A percentile compares a stretch with the other conserved stretches of the same genome.
These are phyloP conservation scores for Protonibea diacanthus DNA, from an alignment of 2,797 vertebrate species.

Conservation along the genomic window DNA sequence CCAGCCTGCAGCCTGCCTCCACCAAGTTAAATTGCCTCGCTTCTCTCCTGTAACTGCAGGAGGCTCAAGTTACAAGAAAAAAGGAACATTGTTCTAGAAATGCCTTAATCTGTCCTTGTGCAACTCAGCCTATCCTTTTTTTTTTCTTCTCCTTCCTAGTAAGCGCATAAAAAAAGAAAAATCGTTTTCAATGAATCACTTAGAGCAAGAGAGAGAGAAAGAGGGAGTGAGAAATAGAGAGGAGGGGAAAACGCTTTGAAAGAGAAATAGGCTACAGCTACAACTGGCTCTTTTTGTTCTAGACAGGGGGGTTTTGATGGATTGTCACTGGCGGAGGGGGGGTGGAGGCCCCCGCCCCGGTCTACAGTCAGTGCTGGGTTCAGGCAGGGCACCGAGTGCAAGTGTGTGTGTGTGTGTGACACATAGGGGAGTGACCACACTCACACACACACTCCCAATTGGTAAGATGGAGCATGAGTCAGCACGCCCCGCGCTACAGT, in stretches of 20 bases:
- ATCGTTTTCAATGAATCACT: conserved; percentile 67
- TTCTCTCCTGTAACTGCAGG: conserved; percentile 82
- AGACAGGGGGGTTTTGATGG: conserved; percentile 80
- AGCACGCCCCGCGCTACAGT: conserved; percentile 83
- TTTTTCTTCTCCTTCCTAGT: conserved; percentile 47
- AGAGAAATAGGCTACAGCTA: conserved; percentile 74
- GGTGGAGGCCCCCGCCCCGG: conserved; percentile 62
- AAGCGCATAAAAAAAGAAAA: conserved; percentile 52
- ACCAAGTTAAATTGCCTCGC: conserved; percentile 79
- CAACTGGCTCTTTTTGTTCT: conserved; percentile 84
- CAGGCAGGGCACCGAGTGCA: conserved; percentile 84
- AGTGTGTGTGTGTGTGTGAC: conserved; percentile 72
- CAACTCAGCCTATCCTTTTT: conserved; percentile 73
- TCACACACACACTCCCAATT: conserved; percentile 81
- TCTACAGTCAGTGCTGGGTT: conserved; percentile 84
- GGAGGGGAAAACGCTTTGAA: conserved; percentile 56
- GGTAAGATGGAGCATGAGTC: conserved; percentile 87
- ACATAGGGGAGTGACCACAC: conserved; percentile 84
- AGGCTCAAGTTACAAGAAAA: conserved; percentile 86
- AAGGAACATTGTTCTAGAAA: conserved; percentile 87
- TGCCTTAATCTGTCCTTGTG: conserved; percentile 86
- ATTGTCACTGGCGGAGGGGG: conserved; percentile 75
- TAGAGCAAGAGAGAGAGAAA: conserved; percentile 40
- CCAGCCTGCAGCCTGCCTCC: conserved; percentile 80
- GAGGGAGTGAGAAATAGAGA: conserved; percentile 40